These are phyloP conservation scores for Euborellia annulipes DNA, from an alignment of 1,140 invertebrate genomes.

Conservation along the genomic window DNA sequence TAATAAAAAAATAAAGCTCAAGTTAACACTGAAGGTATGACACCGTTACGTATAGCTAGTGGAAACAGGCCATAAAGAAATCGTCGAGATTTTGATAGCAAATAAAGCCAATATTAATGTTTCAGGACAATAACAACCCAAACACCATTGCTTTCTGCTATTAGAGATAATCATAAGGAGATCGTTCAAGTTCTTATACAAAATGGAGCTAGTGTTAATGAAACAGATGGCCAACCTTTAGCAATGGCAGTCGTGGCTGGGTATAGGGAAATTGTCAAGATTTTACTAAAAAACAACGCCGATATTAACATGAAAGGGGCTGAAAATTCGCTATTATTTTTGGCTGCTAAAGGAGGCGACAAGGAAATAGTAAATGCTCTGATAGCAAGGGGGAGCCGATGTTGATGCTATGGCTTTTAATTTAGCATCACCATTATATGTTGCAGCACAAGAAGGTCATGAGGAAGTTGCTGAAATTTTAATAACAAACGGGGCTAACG, in stretches of 20 bases:
- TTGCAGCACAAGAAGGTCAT: background rate
- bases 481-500: background rate
- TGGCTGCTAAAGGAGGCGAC: conserved; percentile 32
- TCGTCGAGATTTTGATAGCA: background rate
- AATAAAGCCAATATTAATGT: conserved; percentile 8
- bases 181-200: conserved; percentile 29
- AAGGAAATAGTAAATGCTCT: conserved; percentile 28
- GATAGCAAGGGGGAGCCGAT: conserved; percentile 27
- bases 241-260: background rate
- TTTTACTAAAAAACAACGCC: background rate
- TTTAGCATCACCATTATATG: conserved; percentile 29
- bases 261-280: background rate
- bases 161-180: conserved; percentile 29
- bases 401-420: conserved; percentile 30
- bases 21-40: too few species aligned
- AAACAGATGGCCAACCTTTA: background rate
- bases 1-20: too few species aligned
- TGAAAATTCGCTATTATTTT: conserved; percentile 12
- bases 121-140: conserved; percentile 11
- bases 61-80: too few species aligned
- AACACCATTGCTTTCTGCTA: conserved; percentile 32
- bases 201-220: conserved; percentile 6
- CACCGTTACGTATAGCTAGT: too few species aligned
- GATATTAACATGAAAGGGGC: background rate
- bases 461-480: background rate